These are phyloP conservation scores for Aphidoletes aphidimyza DNA, from an alignment of 2,888 invertebrate genomes.

Conservation along the genomic window DNA sequence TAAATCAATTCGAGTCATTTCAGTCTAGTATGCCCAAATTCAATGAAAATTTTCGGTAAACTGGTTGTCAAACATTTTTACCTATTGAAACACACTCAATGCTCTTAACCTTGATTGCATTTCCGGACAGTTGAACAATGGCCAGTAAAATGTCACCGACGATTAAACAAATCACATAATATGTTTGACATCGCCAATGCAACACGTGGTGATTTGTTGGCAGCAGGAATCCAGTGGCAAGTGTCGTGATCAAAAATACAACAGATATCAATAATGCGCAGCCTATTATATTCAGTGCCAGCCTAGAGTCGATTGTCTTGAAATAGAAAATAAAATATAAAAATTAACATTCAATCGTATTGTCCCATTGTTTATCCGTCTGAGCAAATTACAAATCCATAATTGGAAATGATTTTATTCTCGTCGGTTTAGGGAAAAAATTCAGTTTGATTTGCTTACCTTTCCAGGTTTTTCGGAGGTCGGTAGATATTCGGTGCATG, in stretches of 20 bases:
- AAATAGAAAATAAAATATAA: not conserved
- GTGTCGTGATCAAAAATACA: constrained; percentile 82
- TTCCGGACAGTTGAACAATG: constrained; percentile 77
- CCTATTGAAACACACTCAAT: constrained; percentile 74
- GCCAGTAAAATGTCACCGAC: constrained; percentile 83
- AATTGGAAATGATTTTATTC: not conserved
- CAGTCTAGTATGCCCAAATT: not conserved
- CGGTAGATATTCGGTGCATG: constrained; percentile 13
- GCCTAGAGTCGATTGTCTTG: not conserved
- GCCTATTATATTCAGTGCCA: constrained; percentile 21
- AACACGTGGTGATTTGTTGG: constrained; percentile 86
- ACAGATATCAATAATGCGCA: constrained; percentile 77
- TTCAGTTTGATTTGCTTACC: not conserved
- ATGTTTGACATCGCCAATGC: constrained; percentile 90
- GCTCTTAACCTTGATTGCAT: constrained; percentile 70
- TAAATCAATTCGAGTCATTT: not conserved
- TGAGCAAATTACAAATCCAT: not conserved
- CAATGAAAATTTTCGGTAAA: not conserved
- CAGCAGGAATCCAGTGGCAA: constrained; percentile 81
- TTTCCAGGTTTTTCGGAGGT: not conserved
- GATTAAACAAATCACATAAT: constrained; percentile 85
- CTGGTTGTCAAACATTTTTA: constrained; percentile 70
- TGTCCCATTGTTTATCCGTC: not conserved
- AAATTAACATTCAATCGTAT: no score
- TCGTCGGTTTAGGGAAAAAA: not conserved